Evolutionary conservation across 2,888 invertebrate genomes (phyloP), one percentile per base, ranked within the genome.

Genomic region (Vandiemenella viatica): DNA sequence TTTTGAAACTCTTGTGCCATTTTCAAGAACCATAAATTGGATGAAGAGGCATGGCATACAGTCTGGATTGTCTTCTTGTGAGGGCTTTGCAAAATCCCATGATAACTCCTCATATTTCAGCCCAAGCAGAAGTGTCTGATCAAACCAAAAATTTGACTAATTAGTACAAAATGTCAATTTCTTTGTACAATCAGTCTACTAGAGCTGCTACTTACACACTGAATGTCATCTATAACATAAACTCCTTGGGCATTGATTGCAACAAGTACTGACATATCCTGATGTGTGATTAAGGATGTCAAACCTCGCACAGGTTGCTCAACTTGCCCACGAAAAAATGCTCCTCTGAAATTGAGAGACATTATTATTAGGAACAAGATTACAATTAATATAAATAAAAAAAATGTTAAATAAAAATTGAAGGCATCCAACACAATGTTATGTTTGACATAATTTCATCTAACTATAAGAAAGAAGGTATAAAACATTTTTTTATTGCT

Each of bases 281-380:
- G 84, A 64, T 89, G 85, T 1, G 83, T 86, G 50, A 91, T 75
- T 60, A 91, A 73, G 49, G 88, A 85, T 51, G 85, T 83, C 51
- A 92, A 70, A 44, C 88, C 88, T 48, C 87, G 76, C 1, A 87
- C 83, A 0, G 92, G 92, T 66, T 89, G 87, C 66, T 95, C 93
- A 47, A 95, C 83, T 70, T 92, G 91, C 7, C 92, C 93, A 71
- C 87, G 86, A 68, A 95, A 95, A 71, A 90, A 93, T 18, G 92
- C 92, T 53, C 88, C 84, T 47, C 91, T 90, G 67, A 18, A 52
- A 43, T 22, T n/a, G 8, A 13, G 5, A 3, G n/a, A 32, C 3
- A 32, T 4, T 32, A 10, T 32, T 6, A 6, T 23, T 23, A 8
- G 10, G 10, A 10, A 6, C 26, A n/a, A 23, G 10, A 23, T 13